Evolutionary conservation across 2,888 invertebrate genomes (phyloP).

Genomic region (Cosmopolites sordidus): DNA sequence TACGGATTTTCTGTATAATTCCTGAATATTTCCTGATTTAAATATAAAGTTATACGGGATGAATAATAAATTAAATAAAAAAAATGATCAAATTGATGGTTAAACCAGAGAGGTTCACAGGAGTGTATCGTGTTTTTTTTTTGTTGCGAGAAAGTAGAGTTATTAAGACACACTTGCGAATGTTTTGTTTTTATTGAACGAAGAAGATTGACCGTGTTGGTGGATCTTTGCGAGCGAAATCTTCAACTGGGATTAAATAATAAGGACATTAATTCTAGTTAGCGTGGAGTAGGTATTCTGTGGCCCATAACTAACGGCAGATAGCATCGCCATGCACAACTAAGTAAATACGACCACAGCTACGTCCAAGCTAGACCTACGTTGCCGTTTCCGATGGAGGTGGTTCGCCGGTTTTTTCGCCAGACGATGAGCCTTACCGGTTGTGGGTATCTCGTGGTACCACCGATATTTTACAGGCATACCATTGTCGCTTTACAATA

Average conservation of each 20-base stretch:
- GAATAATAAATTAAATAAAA: too few species aligned
- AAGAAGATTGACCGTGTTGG: background rate
- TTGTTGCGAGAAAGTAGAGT: background rate
- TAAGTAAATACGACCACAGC: constrained; percentile 23
- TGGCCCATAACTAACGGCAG: constrained; percentile 46
- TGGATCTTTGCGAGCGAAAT: constrained; percentile 10
- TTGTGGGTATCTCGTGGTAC: constrained; percentile 14
- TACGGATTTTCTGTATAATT: too few species aligned
- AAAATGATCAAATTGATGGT: too few species aligned
- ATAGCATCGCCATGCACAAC: constrained; percentile 38
- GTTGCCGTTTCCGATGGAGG: constrained; percentile 24
- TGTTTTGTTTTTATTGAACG: background rate
- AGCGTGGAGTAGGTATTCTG: constrained; percentile 43
- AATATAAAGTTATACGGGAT: too few species aligned
- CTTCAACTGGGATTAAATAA: constrained; percentile 38
- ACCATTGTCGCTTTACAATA: constrained; percentile 26
- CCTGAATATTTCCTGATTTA: too few species aligned
- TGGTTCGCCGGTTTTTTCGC: constrained; percentile 20
- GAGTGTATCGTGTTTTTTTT: too few species aligned
- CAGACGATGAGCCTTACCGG: constrained; percentile 24
- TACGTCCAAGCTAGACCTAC: constrained; percentile 20
- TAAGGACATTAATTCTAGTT: constrained; percentile 46
- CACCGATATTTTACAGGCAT: constrained; percentile 22
- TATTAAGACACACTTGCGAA: background rate
- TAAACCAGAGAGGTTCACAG: too few species aligned